phyloP scores from a whole-genome alignment of 2,113 vertebrate genomes.

The Oophaga pumilio region DNA sequence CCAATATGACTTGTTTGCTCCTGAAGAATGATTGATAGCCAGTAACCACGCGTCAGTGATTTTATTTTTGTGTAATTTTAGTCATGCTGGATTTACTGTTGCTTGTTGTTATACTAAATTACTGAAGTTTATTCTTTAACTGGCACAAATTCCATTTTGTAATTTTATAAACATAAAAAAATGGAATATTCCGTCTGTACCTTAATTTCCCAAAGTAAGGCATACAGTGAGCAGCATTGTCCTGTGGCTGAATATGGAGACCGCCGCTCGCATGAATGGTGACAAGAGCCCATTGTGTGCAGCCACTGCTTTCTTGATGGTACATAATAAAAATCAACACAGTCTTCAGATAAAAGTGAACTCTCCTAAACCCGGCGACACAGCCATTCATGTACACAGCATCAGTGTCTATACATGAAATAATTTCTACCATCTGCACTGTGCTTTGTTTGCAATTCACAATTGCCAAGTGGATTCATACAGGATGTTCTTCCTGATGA shows the following conservation, averaged over 20 bases:
- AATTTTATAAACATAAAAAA: background rate
- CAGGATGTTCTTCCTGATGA: too few species aligned
- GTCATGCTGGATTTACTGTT: background rate
- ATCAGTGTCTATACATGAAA: too few species aligned
- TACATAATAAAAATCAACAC: constrained; percentile 10
- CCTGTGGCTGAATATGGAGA: background rate
- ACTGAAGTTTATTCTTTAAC: background rate
- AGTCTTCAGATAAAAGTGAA: constrained; percentile 9
- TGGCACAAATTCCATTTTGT: background rate
- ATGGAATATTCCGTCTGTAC: background rate
- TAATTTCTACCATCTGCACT: too few species aligned
- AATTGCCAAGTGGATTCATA: too few species aligned
- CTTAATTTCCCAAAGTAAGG: background rate
- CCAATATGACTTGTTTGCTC: too few species aligned
- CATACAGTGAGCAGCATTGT: constrained; percentile 21
- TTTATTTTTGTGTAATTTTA: background rate
- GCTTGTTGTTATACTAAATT: background rate
- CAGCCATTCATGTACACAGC: background rate
- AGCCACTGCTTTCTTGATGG: background rate
- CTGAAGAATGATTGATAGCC: background rate
- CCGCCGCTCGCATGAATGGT: background rate
- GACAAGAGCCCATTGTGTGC: constrained; percentile 29
- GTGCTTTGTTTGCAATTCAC: too few species aligned
- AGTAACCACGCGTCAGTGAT: background rate
- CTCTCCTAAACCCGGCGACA: background rate